These are phyloP conservation scores for Leptinotarsa haldemani DNA, from an alignment of 2,888 invertebrate species.

Conservation along the genomic window DNA sequence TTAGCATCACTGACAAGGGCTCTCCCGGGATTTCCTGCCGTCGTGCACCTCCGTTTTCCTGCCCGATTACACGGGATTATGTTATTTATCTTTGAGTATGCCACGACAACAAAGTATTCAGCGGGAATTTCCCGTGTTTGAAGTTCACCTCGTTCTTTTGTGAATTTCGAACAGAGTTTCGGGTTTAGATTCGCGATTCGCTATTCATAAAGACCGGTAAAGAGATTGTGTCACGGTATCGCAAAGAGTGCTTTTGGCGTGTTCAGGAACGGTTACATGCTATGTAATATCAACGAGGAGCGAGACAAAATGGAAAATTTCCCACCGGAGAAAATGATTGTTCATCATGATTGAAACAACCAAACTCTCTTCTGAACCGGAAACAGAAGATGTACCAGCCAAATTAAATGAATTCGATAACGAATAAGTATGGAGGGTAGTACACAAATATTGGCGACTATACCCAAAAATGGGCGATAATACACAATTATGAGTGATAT, in stretches of 20 bases:
- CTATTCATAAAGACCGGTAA: slow-evolving; percentile 5
- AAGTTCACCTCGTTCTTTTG: slow-evolving; percentile 5
- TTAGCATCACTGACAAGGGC: slow-evolving; percentile 56
- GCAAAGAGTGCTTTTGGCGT: background rate
- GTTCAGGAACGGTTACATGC: too few relatives aligned
- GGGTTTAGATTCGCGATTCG: background rate
- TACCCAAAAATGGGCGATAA: too few relatives aligned
- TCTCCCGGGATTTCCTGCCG: slow-evolving; percentile 51
- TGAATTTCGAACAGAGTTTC: slow-evolving; percentile 3
- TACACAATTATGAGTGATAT: too few relatives aligned
- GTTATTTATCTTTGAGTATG: slow-evolving; percentile 30
- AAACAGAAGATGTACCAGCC: too few relatives aligned
- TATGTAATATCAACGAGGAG: too few relatives aligned
- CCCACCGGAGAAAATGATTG: too few relatives aligned
- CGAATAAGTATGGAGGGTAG: too few relatives aligned
- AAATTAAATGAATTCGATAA: too few relatives aligned
- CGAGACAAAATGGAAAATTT: too few relatives aligned
- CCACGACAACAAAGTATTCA: slow-evolving; percentile 37
- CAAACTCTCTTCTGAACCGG: too few relatives aligned
- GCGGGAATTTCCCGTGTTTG: slow-evolving; percentile 9
- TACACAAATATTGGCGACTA: too few relatives aligned
- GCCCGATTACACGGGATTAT: slow-evolving; percentile 33
- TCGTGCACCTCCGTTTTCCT: slow-evolving; percentile 27
- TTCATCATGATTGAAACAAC: too few relatives aligned
- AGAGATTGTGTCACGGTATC: slow-evolving; percentile 1